Evolutionary conservation across 1,140 invertebrate species (phyloP).

Genomic region (Melipona quadrifasciata): DNA sequence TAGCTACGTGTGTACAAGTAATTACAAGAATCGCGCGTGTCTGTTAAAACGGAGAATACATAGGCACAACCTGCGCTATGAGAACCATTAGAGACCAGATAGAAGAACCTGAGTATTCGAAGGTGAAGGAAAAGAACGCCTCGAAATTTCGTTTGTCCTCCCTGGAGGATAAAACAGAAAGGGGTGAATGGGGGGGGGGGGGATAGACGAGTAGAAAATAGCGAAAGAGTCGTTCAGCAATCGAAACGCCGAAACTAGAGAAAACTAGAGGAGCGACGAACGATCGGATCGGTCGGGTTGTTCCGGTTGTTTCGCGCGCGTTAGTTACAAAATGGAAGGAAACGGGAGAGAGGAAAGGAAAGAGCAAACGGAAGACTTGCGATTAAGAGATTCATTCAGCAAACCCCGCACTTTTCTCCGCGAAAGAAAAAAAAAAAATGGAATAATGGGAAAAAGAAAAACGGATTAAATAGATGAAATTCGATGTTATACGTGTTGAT

Average conservation of each 20-base stretch:
- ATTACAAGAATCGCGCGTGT: slow-evolving; percentile 8
- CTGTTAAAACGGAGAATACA: background rate
- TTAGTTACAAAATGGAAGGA: background rate
- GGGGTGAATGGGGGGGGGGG: too few relatives aligned
- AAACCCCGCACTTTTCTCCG: slow-evolving; percentile 48
- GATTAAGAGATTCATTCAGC: slow-evolving; percentile 57
- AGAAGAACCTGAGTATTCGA: slow-evolving; percentile 42
- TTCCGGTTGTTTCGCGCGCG: slow-evolving; percentile 35
- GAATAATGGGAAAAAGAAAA: slow-evolving; percentile 41
- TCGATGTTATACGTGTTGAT: slow-evolving; percentile 74
- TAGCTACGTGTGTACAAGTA: slow-evolving; percentile 35
- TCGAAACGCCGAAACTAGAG: slow-evolving; percentile 58
- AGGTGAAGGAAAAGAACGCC: slow-evolving; percentile 8
- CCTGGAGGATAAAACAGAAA: background rate
- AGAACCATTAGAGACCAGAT: background rate
- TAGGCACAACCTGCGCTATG: background rate
- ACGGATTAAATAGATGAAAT: slow-evolving; percentile 53
- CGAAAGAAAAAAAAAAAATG: slow-evolving; percentile 19
- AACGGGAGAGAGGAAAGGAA: background rate
- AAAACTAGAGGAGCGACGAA: slow-evolving; percentile 5
- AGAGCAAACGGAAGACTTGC: slow-evolving; percentile 33
- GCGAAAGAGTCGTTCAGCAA: slow-evolving; percentile 25
- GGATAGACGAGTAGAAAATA: background rate
- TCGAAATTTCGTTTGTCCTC: slow-evolving; percentile 54
- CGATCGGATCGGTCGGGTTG: slow-evolving; percentile 35